Evolutionary conservation across 53 echinoderm and acorn worm genomes (phyloP), one percentile per base, ranked within the genome.

Genomic region (Echinarachnius parma): DNA sequence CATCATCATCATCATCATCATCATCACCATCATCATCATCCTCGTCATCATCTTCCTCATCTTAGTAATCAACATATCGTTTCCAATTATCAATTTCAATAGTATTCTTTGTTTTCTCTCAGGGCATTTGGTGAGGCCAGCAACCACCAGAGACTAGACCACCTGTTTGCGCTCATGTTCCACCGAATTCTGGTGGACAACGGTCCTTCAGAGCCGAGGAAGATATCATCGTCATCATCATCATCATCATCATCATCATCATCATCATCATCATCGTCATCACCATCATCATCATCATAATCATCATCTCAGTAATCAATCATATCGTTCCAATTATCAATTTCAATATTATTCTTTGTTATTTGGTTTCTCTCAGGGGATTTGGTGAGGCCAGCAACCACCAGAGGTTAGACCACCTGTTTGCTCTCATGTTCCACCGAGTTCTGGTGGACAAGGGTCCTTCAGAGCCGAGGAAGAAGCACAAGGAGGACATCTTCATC

Each of bases 401-500:
- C 54, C 78, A 60, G 19, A 86, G 89, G 45, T 59, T 94, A 70
- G 81, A 90, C 62, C 94, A 94, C 59, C 77, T 94, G 22, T 94
- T 94, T 75, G 78, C 84, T 34, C 59, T 94, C n/a, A 78, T 94
- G 31, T 78, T 94, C 53, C 83, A 86, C 34, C 86, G 80, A 65
- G 78, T 81, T n/a, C 82, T 94, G 33, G 77, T 92, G 46, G 84
- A 84, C 21, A 45, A 28, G 7, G 27, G 31, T 13, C 75, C 54
- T 21, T 32, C 32, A 19, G 62, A 65, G 46, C 81, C 78, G 20
- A 82, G 79, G 53, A 77, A 74, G 35, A 81, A 64, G 16, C 81
- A 77, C 48, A 79, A 89, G 21, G 76, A 80, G 59, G 86, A 81
- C 49, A 78, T 82, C 58, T 94, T 94, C 64, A 86, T 90, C 24